These are phyloP conservation scores for Physella acuta DNA, from an alignment of 1,140 invertebrate genomes.

Conservation along the genomic window DNA sequence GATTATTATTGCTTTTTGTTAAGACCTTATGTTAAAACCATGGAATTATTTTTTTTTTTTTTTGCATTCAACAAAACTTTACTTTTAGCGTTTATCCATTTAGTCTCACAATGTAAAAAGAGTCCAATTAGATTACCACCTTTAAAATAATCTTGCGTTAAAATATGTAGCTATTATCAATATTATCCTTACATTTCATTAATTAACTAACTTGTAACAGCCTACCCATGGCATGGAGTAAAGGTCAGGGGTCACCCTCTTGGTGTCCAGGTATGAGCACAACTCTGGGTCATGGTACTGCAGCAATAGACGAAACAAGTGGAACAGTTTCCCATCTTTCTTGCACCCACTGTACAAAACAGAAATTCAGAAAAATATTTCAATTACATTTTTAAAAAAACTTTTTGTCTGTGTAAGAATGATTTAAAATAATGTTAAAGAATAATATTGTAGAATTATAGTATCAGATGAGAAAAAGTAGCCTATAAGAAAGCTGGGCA, in stretches of 20 bases:
- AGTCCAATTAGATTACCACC: no score
- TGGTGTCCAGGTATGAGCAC: constrained; percentile 94
- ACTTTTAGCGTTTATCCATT: no score
- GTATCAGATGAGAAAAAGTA: no score
- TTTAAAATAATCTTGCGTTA: no score
- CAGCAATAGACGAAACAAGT: constrained; percentile 79
- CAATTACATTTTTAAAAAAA: background rate
- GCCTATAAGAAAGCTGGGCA: no score
- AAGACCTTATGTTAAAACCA: no score
- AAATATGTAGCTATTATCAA: no score
- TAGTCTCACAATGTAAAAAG: no score
- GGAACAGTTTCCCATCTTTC: constrained; percentile 61
- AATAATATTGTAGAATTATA: background rate
- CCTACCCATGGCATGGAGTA: constrained; percentile 84
- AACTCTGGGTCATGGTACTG: constrained; percentile 97
- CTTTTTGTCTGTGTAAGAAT: background rate
- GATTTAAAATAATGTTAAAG: background rate
- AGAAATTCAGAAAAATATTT: background rate
- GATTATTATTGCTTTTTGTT: no score
- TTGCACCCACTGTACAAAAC: constrained; percentile 63
- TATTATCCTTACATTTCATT: no score
- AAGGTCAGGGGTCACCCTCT: constrained; percentile 88
- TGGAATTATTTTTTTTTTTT: no score
- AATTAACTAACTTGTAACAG: background rate
- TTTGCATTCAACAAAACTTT: no score